phyloP scores from a whole-genome alignment of 2,888 invertebrate genomes.

The Himalopsyche kuldschensis region DNA sequence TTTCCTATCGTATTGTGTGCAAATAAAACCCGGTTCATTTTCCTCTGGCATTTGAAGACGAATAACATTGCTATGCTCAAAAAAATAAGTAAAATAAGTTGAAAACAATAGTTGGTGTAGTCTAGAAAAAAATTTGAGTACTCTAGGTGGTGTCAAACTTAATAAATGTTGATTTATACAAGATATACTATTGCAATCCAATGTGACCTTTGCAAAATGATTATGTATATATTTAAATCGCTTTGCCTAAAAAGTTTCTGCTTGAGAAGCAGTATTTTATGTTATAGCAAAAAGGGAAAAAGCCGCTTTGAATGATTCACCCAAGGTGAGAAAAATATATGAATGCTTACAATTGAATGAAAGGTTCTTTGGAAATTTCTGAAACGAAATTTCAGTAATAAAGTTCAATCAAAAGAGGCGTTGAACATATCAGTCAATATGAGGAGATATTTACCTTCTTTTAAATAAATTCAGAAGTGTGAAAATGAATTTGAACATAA shows the following conservation, averaged over 20 bases:
- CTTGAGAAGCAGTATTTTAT: background rate
- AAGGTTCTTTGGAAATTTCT: background rate
- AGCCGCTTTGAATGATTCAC: background rate
- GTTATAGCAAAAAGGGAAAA: background rate
- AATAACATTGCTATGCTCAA: too few relatives aligned
- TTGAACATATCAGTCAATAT: background rate
- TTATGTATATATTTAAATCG: too few relatives aligned
- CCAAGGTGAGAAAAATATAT: background rate
- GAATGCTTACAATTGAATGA: background rate
- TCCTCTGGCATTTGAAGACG: too few relatives aligned
- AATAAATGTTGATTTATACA: too few relatives aligned
- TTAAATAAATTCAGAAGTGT: background rate
- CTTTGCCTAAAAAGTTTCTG: background rate
- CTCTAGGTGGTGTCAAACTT: too few relatives aligned
- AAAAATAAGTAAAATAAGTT: too few relatives aligned
- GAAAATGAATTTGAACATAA: background rate
- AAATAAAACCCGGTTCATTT: too few relatives aligned
- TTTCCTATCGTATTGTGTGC: too few relatives aligned
- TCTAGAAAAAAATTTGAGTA: too few relatives aligned
- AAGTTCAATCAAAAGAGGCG: background rate
- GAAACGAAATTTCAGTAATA: background rate
- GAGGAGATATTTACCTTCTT: background rate
- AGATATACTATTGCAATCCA: too few relatives aligned
- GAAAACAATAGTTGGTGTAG: too few relatives aligned
- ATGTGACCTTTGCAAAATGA: too few relatives aligned